Conservation (phyloP, 2,113 vertebrate species). For the Sylvia atricapilla region DNA sequence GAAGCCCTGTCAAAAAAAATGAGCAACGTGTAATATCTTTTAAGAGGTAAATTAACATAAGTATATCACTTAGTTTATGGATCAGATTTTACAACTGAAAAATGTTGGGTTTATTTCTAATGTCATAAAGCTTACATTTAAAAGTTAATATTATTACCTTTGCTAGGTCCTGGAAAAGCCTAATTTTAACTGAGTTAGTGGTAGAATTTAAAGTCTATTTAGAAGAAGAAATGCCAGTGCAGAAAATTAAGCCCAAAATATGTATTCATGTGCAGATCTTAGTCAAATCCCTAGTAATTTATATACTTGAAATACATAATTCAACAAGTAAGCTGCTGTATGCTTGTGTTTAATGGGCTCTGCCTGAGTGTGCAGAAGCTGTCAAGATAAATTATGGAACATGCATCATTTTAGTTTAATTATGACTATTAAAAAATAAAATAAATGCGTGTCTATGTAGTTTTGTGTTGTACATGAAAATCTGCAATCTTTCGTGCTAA, state of each 20-base stretch:
- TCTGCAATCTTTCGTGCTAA: neutral
- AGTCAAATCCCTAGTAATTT: constrained; percentile 70
- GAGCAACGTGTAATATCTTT: constrained; percentile 72
- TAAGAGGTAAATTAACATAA: constrained; percentile 76
- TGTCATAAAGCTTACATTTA: constrained; percentile 71
- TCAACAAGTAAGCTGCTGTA: constrained; percentile 75
- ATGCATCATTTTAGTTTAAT: constrained; percentile 75
- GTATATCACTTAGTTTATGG: constrained; percentile 75
- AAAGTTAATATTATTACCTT: constrained; percentile 69
- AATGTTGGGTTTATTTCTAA: constrained; percentile 72
- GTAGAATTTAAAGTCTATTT: constrained; percentile 64
- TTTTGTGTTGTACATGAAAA: neutral
- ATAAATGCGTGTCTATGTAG: neutral
- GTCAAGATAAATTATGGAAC: constrained; percentile 72
- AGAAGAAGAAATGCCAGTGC: constrained; percentile 55
- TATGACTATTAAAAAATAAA: constrained; percentile 61
- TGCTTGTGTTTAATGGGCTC: constrained; percentile 66
- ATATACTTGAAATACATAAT: constrained; percentile 76
- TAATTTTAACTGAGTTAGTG: constrained; percentile 60
- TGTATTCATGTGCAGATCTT: constrained; percentile 69
- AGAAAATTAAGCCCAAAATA: constrained; percentile 73
- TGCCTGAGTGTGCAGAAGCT: constrained; percentile 68
- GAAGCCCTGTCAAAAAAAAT: constrained; percentile 74
- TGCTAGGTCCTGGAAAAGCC: constrained; percentile 61
- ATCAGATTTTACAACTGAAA: constrained; percentile 63